phyloP scores from a whole-genome alignment of 2,797 vertebrate genomes.

The Sebastes trivittatus region DNA sequence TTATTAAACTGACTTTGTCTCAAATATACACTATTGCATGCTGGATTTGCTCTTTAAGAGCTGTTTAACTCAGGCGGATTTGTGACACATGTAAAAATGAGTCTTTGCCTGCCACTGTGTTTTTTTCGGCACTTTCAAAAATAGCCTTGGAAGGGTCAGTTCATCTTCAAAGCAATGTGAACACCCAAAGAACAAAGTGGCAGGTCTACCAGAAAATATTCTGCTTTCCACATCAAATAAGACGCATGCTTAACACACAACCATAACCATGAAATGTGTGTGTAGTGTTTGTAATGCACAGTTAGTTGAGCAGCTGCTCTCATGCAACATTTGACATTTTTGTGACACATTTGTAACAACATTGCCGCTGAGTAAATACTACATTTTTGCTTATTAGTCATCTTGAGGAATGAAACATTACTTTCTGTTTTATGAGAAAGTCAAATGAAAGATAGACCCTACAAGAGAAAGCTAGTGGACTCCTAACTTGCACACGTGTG shows the following conservation, averaged over 20 bases:
- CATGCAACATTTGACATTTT: neutral
- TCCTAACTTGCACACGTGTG: constrained; percentile 24
- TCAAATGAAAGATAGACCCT: neutral
- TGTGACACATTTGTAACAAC: no score
- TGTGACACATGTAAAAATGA: neutral
- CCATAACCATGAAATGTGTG: neutral
- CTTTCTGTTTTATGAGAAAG: neutral
- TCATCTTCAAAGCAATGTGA: constrained; percentile 21
- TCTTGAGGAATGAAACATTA: neutral
- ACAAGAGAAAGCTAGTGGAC: neutral
- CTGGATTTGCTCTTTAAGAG: neutral
- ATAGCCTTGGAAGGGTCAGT: neutral
- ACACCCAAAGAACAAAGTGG: constrained; percentile 3
- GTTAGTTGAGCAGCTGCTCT: neutral
- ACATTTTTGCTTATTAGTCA: neutral
- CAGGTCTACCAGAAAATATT: constrained; percentile 6
- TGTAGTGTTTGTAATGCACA: neutral
- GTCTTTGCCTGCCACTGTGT: neutral
- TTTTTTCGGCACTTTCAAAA: neutral
- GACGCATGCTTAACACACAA: neutral
- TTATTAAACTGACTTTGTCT: neutral
- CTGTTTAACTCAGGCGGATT: neutral
- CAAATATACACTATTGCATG: no score
- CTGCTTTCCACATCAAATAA: constrained; percentile 16
- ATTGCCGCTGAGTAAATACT: neutral